These are phyloP conservation scores for Aythya baeri DNA, from an alignment of 2,113 vertebrate species.

Conservation along the genomic window DNA sequence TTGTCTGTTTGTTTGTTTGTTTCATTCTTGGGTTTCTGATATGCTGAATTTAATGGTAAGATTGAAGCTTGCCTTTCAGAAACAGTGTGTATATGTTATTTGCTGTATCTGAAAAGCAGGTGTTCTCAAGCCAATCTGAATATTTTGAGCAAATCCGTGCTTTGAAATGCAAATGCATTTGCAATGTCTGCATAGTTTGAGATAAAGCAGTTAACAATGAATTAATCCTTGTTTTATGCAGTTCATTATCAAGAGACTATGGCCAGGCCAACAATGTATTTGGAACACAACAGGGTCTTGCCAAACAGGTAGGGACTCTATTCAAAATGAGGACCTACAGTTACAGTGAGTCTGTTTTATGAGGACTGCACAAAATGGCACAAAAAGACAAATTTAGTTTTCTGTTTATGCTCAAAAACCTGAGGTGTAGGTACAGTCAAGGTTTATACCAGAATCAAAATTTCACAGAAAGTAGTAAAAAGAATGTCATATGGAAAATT, in stretches of 20 bases:
- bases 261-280: constrained; percentile 61
- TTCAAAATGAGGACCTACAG: not conserved
- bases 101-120: constrained; percentile 75
- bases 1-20: not conserved
- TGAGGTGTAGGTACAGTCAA: not conserved
- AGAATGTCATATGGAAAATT: not conserved
- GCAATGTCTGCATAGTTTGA: constrained; percentile 72
- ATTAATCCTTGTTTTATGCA: constrained; percentile 80
- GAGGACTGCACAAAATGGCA: not conserved
- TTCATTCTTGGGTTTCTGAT: not conserved
- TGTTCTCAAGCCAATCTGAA: constrained; percentile 76
- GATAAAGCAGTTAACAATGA: constrained; percentile 82
- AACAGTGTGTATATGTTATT: constrained; percentile 54
- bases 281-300: constrained; percentile 57
- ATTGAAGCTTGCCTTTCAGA: constrained; percentile 33
- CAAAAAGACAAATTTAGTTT: not conserved
- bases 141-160: constrained; percentile 78
- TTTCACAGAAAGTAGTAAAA: not conserved
- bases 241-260: constrained; percentile 72
- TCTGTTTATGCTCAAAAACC: not conserved
- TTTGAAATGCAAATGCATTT: constrained; percentile 83
- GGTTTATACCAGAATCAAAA: not conserved
- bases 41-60: constrained; percentile 37
- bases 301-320: constrained; percentile 68
- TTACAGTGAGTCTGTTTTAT: not conserved